Evolutionary conservation across 2,888 invertebrate species (phyloP).

Genomic region (Dryobota labecula): DNA sequence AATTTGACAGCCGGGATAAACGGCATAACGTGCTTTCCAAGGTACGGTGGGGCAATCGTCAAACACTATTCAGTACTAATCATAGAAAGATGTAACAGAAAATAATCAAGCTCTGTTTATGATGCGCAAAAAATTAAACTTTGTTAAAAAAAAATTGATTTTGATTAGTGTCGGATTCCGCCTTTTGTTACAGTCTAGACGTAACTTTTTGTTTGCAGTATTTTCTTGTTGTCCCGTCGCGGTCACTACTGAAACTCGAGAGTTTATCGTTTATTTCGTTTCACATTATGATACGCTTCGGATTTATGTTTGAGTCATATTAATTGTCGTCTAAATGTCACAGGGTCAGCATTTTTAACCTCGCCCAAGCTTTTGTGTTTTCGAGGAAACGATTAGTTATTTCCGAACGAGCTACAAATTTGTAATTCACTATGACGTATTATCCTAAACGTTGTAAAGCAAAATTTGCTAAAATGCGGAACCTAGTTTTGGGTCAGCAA

Average conservation of each 20-base stretch:
- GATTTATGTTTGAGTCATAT: constrained; percentile 29
- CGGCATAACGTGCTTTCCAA: no score
- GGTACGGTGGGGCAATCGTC: no score
- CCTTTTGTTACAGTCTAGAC: constrained; percentile 50
- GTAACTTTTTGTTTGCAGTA: constrained; percentile 49
- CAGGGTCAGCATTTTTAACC: constrained; percentile 13
- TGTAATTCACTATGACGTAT: not conserved
- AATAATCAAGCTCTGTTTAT: constrained; percentile 6
- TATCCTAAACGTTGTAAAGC: constrained; percentile 3
- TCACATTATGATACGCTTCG: constrained; percentile 24
- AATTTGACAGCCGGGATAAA: no score
- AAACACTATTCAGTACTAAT: constrained; percentile 2
- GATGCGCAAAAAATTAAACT: not conserved
- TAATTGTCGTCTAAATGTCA: constrained; percentile 22
- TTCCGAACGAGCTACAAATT: constrained; percentile 7
- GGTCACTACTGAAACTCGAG: constrained; percentile 13
- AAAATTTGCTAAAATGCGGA: constrained; percentile 23
- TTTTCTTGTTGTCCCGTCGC: constrained; percentile 14
- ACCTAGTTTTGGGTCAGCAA: constrained; percentile 35
- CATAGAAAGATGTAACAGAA: constrained; percentile 12
- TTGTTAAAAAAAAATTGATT: constrained; percentile 20
- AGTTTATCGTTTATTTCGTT: constrained; percentile 33
- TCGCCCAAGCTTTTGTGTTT: constrained; percentile 1
- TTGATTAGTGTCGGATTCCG: constrained; percentile 48
- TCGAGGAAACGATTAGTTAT: constrained; percentile 1